Evolutionary conservation across 2,888 invertebrate genomes (phyloP).

Genomic region (Campoletis raptor): DNA sequence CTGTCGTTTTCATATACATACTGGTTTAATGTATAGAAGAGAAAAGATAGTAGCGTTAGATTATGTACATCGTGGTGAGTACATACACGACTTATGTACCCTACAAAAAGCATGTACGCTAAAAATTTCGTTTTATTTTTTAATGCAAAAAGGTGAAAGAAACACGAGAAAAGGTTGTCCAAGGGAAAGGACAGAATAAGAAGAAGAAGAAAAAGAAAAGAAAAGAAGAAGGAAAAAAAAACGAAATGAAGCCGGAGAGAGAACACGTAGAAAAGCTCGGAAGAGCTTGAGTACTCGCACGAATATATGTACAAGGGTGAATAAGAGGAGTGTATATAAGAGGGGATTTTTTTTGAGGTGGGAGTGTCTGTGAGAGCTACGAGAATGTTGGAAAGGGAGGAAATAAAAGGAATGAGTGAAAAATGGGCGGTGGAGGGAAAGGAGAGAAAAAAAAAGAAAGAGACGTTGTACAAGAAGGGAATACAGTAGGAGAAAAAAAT

Average conservation of each 20-base stretch:
- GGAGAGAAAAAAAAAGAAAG: slow-evolving; percentile 30
- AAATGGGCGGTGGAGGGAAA: slow-evolving; percentile 45
- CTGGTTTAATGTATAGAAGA: neutral
- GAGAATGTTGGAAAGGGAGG: slow-evolving; percentile 55
- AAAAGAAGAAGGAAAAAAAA: slow-evolving; percentile 32
- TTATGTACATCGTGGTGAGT: slow-evolving; percentile 2
- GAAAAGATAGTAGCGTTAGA: slow-evolving; percentile 17
- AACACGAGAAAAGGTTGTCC: slow-evolving; percentile 46
- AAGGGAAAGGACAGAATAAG: slow-evolving; percentile 53
- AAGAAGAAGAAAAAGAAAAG: slow-evolving; percentile 60
- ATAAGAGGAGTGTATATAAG: slow-evolving; percentile 70
- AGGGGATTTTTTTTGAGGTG: slow-evolving; percentile 66
- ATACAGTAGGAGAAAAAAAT: slow-evolving; percentile 58
- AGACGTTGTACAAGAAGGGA: slow-evolving; percentile 65
- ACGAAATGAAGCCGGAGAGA: slow-evolving; percentile 10
- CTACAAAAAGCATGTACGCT: neutral
- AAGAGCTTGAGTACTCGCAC: slow-evolving; percentile 69
- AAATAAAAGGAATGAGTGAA: slow-evolving; percentile 56
- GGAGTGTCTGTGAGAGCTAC: slow-evolving; percentile 69
- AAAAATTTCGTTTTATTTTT: neutral
- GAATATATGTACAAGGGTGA: slow-evolving; percentile 65
- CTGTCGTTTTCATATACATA: neutral
- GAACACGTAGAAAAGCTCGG: slow-evolving; percentile 22
- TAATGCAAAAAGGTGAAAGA: slow-evolving; percentile 39
- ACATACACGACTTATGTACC: slow-evolving; percentile 16